Conservation (phyloP, 1,140 invertebrate genomes). For the Pentalonia nigronervosa region DNA sequence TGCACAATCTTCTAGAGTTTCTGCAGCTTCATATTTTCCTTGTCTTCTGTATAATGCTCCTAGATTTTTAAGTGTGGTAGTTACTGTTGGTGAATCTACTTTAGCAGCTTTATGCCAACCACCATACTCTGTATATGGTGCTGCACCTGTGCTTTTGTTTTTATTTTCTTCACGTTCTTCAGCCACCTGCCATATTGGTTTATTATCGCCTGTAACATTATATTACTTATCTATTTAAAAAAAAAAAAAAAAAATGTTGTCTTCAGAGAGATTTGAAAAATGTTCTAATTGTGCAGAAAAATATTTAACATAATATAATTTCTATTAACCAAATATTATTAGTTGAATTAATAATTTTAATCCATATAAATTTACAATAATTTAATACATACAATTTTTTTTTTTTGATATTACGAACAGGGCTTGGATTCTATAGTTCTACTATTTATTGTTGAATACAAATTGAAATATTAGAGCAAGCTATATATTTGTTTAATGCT, state of each 20-base stretch:
- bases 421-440: no score
- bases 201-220: conserved; percentile 82
- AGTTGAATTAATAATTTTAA: not conserved
- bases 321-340: not conserved
- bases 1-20: conserved; percentile 97
- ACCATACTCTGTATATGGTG: conserved; percentile 92
- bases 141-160: conserved; percentile 88
- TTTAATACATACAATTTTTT: not conserved
- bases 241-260: conserved; percentile 38
- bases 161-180: conserved; percentile 97
- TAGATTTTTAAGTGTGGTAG: conserved; percentile 95
- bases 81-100: conserved; percentile 96
- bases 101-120: conserved; percentile 99
- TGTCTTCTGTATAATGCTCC: conserved; percentile 96
- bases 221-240: conserved; percentile 56
- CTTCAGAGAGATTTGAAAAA: not conserved
- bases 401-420: no score
- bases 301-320: not conserved
- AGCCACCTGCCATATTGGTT: conserved; percentile 99
- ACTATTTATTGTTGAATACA: not conserved
- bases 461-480: not conserved
- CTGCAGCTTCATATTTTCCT: conserved; percentile 94
- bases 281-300: not conserved
- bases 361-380: not conserved
- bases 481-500: not conserved